A percentile compares a stretch with the other conserved stretches of the same genome.
Evolutionary conservation across 2,888 invertebrate species (phyloP).

Genomic region (Drosophila hamatofila): DNA sequence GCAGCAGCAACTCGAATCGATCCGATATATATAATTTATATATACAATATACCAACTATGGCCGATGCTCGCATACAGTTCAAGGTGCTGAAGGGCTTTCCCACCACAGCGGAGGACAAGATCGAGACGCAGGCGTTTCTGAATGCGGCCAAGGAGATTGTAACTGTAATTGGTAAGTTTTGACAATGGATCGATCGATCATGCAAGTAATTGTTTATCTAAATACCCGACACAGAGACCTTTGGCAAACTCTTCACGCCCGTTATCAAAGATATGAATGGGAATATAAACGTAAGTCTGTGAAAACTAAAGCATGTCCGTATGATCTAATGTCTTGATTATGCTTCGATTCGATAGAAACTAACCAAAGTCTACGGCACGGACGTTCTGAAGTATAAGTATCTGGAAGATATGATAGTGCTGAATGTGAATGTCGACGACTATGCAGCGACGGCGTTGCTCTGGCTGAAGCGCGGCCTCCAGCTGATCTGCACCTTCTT

Average conservation of each 20-base stretch:
- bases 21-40: conserved; percentile 8
- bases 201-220: conserved; percentile 2
- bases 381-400: conserved; percentile 86
- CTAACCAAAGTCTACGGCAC: conserved; percentile 87
- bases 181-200: conserved; percentile 43
- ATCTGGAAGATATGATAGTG: conserved; percentile 89
- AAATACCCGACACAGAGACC: conserved; percentile 86
- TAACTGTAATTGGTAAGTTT: conserved; percentile 88
- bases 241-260: conserved; percentile 91
- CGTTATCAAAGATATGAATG: conserved; percentile 91
- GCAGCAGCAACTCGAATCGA: conserved; percentile 12
- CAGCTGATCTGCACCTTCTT: conserved; percentile 84
- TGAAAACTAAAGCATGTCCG: background rate
- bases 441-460: conserved; percentile 88
- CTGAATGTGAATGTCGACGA: conserved; percentile 87
- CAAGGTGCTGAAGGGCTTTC: conserved; percentile 85
- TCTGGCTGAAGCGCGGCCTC: conserved; percentile 89
- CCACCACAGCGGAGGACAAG: conserved; percentile 87
- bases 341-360: conserved; percentile 86
- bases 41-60: conserved; percentile 27
- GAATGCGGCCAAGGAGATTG: conserved; percentile 87
- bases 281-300: conserved; percentile 89
- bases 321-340: conserved; percentile 1
- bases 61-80: conserved; percentile 78
- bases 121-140: conserved; percentile 88